These are phyloP conservation scores for Thera obeliscata DNA, from an alignment of 2,888 invertebrate genomes.

Conservation along the genomic window DNA sequence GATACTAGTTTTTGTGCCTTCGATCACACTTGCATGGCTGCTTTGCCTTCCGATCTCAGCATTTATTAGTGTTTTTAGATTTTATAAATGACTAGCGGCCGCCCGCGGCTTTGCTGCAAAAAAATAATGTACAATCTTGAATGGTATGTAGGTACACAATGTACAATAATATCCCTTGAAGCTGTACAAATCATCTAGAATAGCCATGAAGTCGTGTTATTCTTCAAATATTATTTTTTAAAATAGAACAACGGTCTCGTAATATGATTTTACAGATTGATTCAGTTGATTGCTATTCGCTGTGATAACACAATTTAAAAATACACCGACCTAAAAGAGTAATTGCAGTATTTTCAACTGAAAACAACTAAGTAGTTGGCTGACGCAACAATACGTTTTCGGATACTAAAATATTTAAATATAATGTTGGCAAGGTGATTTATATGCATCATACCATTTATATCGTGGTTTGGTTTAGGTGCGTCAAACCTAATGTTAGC, in stretches of 20 bases:
- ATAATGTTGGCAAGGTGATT: slow-evolving; percentile 30
- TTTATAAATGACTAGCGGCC: too few relatives aligned
- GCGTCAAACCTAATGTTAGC: too few relatives aligned
- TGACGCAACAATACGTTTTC: slow-evolving; percentile 12
- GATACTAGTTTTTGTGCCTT: slow-evolving; percentile 4
- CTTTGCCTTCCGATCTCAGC: not conserved
- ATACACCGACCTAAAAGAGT: slow-evolving; percentile 1
- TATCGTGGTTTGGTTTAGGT: not conserved
- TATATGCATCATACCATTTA: slow-evolving; percentile 25
- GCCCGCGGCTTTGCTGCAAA: too few relatives aligned
- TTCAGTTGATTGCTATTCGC: not conserved
- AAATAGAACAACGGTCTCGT: not conserved
- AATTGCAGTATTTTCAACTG: slow-evolving; percentile 3
- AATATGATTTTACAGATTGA: slow-evolving; percentile 2
- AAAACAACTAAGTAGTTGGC: not conserved
- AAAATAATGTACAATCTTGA: too few relatives aligned
- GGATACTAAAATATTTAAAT: slow-evolving; percentile 25
- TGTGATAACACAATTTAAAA: slow-evolving; percentile 1
- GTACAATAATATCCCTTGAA: too few relatives aligned
- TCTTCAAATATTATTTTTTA: not conserved
- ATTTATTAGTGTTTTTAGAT: not conserved
- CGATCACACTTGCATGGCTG: slow-evolving; percentile 5
- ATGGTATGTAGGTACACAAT: too few relatives aligned
- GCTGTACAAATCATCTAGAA: too few relatives aligned
- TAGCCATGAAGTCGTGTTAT: not conserved